phyloP scores from a whole-genome alignment of 2,797 vertebrate genomes.

The Vipera ursinii region DNA sequence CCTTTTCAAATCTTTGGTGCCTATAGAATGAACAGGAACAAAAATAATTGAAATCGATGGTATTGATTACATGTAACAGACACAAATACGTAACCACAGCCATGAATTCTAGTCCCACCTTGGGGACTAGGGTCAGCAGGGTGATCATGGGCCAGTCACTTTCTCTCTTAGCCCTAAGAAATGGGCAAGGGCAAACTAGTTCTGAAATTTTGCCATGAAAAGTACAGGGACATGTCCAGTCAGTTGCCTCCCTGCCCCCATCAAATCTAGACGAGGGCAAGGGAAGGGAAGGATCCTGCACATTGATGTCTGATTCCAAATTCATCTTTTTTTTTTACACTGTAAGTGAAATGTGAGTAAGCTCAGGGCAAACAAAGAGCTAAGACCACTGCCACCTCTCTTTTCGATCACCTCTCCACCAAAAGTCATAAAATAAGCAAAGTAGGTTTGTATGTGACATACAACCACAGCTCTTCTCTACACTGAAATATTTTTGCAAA shows the following conservation, averaged over 20 bases:
- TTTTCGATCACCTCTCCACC: too few species aligned
- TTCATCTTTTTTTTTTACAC: neutral
- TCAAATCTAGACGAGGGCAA: neutral
- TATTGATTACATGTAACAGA: neutral
- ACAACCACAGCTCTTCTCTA: neutral
- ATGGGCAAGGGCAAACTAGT: neutral
- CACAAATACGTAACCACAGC: neutral
- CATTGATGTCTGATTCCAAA: neutral
- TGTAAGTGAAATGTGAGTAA: neutral
- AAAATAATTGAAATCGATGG: neutral
- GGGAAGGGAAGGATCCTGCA: neutral
- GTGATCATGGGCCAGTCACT: neutral
- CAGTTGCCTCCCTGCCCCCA: too few species aligned
- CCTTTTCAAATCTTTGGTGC: slow-evolving; percentile 93
- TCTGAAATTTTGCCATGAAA: neutral
- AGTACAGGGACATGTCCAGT: neutral
- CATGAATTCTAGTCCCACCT: neutral
- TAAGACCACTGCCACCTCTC: neutral
- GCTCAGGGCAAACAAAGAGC: neutral
- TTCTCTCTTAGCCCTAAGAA: neutral
- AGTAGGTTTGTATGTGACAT: neutral
- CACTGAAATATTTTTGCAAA: neutral
- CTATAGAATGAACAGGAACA: slow-evolving; percentile 64
- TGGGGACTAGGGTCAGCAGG: neutral
- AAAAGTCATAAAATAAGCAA: neutral